phyloP scores from a whole-genome alignment of 2,113 vertebrate genomes.

The Amphiprion ocellaris region DNA sequence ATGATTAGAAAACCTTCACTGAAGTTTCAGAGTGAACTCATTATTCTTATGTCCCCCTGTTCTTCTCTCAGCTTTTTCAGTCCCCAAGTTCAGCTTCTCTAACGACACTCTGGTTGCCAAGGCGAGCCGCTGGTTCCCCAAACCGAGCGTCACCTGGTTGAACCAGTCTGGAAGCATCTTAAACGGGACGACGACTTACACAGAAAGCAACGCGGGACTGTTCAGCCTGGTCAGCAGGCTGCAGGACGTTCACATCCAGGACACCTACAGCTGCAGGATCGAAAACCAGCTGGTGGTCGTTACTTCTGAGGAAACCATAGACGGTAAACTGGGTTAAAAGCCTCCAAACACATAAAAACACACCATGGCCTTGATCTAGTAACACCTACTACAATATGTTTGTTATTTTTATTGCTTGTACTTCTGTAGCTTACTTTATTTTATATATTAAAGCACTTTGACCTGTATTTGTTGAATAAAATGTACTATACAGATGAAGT shows the following conservation, averaged over 20 bases:
- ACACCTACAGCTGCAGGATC: constrained; percentile 55
- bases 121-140: constrained; percentile 63
- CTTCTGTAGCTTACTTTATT: too few species aligned
- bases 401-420: too few species aligned
- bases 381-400: too few species aligned
- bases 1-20: too few species aligned
- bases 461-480: too few species aligned
- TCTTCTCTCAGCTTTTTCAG: constrained; percentile 62
- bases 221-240: constrained; percentile 44
- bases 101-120: constrained; percentile 17
- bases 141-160: constrained; percentile 55
- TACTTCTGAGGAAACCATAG: constrained; percentile 26
- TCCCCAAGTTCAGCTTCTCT: constrained; percentile 27
- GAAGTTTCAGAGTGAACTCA: too few species aligned
- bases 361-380: too few species aligned
- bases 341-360: too few species aligned
- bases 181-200: constrained; percentile 7
- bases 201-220: not conserved
- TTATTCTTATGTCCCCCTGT: too few species aligned
- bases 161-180: not conserved
- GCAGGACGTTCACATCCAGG: not conserved
- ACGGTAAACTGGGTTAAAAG: constrained; percentile 38
- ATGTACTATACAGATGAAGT: too few species aligned
- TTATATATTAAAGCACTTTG: too few species aligned
- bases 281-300: constrained; percentile 45